Evolutionary conservation across 2,797 vertebrate genomes (phyloP).

Genomic region (Hypotaenidia philippensis): DNA sequence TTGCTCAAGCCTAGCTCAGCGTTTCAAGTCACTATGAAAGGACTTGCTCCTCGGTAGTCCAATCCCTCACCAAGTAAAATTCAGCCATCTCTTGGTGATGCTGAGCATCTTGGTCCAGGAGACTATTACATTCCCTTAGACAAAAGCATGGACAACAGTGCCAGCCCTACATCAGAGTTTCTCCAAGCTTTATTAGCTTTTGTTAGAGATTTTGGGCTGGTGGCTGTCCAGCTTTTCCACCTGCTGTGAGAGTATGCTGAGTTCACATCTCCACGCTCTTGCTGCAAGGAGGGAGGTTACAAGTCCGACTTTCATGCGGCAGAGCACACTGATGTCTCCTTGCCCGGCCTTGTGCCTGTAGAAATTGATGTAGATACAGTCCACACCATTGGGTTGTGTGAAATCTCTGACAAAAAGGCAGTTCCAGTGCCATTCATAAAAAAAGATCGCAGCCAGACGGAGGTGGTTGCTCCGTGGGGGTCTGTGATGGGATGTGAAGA

Average conservation of each 20-base stretch:
- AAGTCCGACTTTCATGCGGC: neutral
- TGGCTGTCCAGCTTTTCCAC: neutral
- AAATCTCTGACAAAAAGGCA: neutral
- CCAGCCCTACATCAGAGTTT: neutral
- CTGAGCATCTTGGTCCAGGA: neutral
- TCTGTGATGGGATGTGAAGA: neutral
- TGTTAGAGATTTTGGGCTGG: neutral
- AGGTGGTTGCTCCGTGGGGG: neutral
- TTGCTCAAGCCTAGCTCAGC: neutral
- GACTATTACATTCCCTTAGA: neutral
- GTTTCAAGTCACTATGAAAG: rapidly evolving
- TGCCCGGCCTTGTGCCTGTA: neutral
- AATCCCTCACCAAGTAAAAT: neutral
- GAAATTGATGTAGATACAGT: neutral
- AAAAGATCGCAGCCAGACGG: neutral
- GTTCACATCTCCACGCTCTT: neutral
- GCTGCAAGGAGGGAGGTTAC: neutral
- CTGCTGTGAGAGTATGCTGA: neutral
- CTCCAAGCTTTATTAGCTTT: neutral
- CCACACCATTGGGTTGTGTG: neutral
- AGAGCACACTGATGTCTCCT: neutral
- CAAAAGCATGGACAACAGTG: neutral
- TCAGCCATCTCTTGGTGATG: rapidly evolving
- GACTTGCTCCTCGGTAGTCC: neutral
- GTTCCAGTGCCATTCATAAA: neutral